Evolutionary conservation across 2,797 vertebrate species (phyloP), one percentile per base, ranked within the genome.

Genomic region (Eupleurogrammus muticus): DNA sequence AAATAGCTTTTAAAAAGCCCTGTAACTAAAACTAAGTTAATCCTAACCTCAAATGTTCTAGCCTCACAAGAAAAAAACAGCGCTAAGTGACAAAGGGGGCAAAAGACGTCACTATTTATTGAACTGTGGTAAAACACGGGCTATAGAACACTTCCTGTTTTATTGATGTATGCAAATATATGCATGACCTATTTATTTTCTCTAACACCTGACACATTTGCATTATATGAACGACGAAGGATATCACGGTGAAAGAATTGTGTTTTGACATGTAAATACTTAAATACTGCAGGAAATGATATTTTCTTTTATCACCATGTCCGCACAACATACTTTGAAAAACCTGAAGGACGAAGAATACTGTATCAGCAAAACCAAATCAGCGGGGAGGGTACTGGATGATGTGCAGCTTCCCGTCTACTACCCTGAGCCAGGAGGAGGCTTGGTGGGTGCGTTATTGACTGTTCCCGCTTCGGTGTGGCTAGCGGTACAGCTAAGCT

Each of bases 1-100:
- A 87, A 89, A 90, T 81, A 67, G 80, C 6, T 84, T 86, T 84
- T 90, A 91, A 92, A 82, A 80, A 80, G 66, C 70, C 77, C 70
- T 88, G 79, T 82, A 83, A 90, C 88, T 80, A 46, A 56, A 73
- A 75, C 57, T 52, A 58, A 68, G 77, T 74, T 68, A 75, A 60
- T 57, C 50, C 53, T 75, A 34, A 49, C 47, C 6, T 28, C 28
- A 28, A 28, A n/a, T n/a, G 28, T 28, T 28, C 35, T 16, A 20
- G 34, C 28, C n/a, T 23, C 16, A 17, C 3, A 9, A 32, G 35
- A 49, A 20, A 56, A 49, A 68, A 10, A 7, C n/a, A 2, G 5
- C 49, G 32, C 3, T 20, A 20, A 62, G 20, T 13, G 32, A 4
- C 10, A 40, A 7, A 40, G 54, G 4, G 19, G 16, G 17, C 32